Conservation (phyloP, 2,113 vertebrate genomes). For the Psephotus haematonotus region DNA sequence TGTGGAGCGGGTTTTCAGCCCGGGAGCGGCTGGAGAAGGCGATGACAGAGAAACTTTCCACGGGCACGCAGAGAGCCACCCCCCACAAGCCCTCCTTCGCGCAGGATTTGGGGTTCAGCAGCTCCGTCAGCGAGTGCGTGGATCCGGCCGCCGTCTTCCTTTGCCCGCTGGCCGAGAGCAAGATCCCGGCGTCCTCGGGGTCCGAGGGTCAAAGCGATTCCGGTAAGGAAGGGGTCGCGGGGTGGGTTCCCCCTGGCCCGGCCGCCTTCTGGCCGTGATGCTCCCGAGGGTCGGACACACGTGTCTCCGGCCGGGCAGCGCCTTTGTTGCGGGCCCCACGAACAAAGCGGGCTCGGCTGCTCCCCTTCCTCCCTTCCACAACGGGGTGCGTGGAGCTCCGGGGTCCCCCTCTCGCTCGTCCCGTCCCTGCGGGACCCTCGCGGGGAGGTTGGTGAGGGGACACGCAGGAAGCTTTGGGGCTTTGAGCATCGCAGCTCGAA, state of each 20-base stretch:
- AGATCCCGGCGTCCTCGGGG: slow-evolving; percentile 87
- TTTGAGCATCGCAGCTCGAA: not conserved
- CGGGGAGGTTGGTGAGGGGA: not conserved
- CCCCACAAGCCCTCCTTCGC: slow-evolving; percentile 64
- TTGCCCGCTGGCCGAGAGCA: slow-evolving; percentile 81
- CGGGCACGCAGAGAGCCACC: slow-evolving; percentile 47
- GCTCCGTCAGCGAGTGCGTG: slow-evolving; percentile 79
- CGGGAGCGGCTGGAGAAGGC: slow-evolving; percentile 88
- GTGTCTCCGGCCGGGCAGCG: not conserved
- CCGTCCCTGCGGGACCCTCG: not conserved
- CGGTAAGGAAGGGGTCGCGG: slow-evolving; percentile 78
- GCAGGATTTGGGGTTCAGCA: slow-evolving; percentile 61
- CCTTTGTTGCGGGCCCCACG: slow-evolving; percentile 32
- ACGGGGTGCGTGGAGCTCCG: not conserved
- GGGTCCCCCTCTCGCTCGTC: not conserved
- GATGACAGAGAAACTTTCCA: slow-evolving; percentile 77
- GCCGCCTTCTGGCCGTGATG: not conserved
- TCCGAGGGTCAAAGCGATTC: slow-evolving; percentile 92
- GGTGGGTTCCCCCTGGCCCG: not conserved
- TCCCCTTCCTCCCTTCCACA: not conserved
- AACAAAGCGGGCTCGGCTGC: slow-evolving; percentile 24
- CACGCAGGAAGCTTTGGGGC: not conserved
- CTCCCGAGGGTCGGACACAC: not conserved
- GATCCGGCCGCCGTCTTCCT: slow-evolving; percentile 86
- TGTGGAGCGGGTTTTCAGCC: slow-evolving; percentile 94